Percentiles rank a stretch among this genome's conserved stretches.
phyloP scores from a whole-genome alignment of 1,140 invertebrate species.

The Drosophila tropicalis region DNA sequence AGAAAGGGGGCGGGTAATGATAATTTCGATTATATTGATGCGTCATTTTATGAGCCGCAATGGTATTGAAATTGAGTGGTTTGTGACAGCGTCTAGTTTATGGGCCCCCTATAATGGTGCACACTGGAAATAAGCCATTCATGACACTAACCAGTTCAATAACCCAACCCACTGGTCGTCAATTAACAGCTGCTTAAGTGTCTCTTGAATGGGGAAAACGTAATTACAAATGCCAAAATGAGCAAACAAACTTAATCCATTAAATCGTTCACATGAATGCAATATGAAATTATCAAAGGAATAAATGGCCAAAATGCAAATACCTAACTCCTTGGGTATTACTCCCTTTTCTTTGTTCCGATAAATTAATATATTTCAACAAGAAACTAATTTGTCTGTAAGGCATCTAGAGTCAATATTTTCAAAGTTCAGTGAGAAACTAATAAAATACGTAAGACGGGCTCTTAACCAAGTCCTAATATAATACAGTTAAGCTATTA shows the following conservation, averaged over 20 bases:
- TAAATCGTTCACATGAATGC: neutral
- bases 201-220: conserved; percentile 7
- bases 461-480: no score
- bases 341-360: no score
- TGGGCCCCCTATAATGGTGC: conserved; percentile 52
- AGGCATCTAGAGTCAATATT: no score
- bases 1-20: conserved; percentile 50
- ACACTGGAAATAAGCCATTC: conserved; percentile 41
- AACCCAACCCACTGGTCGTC: conserved; percentile 19
- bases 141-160: conserved; percentile 9
- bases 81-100: conserved; percentile 72
- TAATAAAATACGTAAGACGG: no score
- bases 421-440: no score
- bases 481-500: no score
- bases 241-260: neutral
- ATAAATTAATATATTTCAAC: no score
- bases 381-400: no score
- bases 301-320: neutral
- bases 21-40: conserved; percentile 82
- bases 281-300: conserved; percentile 1
- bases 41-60: conserved; percentile 79
- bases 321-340: no score
- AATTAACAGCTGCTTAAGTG: conserved; percentile 71
- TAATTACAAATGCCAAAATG: conserved; percentile 2
- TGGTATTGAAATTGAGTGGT: conserved; percentile 80